Base-by-base conservation (phyloP, 2,888 invertebrate species). In the Brenthis ino region DNA sequence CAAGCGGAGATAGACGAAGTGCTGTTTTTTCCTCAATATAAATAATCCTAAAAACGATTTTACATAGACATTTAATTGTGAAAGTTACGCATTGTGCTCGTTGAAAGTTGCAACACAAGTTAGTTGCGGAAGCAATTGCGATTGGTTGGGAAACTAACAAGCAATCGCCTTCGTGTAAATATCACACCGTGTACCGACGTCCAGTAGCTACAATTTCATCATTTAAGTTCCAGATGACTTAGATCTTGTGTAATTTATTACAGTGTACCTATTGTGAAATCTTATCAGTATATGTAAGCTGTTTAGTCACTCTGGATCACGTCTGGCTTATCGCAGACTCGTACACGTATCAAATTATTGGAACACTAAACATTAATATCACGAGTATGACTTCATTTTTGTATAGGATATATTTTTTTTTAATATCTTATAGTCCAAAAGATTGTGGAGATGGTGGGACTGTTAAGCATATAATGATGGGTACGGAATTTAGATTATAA, bases 51-150 rank as follows among this genome's bases (percentile, higher is more conserved):
- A 61, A 56, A 50, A 61, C 55, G 48, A 56, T 51, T 67, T 56
- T 33, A 67, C 43, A 67, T 65, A 69, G 14, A 66, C 14, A 67
- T 70, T 64, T 71, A 68, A 67, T 74, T 70, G 74, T 76, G 73
- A 68, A 70, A 71, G 67, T 67, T 50, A 61, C 14, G 65, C 58
- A 56, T 66, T 58, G 57, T 56, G 47, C 43, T 47, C 55, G 61
- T 43, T 58, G 55, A 56, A 54, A 63, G 67, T 76, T 76, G 75
- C 76, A 74, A 75, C 74, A 76, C 65, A 28, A 69, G 65, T 48
- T 63, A 66, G 65, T 77, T 74, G 74, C 77, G 77, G 78, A 79
- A 79, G 76, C 76, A 47, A 67, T 72, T 71, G 68, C 71, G 71
- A 74, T 72, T 71, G 70, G 77, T 77, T 76, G 72, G 64, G 65